A percentile compares a stretch with the other conserved stretches of the same genome.
phyloP scores from a whole-genome alignment of 2,113 vertebrate species.

The Lepidothrix coronata region DNA sequence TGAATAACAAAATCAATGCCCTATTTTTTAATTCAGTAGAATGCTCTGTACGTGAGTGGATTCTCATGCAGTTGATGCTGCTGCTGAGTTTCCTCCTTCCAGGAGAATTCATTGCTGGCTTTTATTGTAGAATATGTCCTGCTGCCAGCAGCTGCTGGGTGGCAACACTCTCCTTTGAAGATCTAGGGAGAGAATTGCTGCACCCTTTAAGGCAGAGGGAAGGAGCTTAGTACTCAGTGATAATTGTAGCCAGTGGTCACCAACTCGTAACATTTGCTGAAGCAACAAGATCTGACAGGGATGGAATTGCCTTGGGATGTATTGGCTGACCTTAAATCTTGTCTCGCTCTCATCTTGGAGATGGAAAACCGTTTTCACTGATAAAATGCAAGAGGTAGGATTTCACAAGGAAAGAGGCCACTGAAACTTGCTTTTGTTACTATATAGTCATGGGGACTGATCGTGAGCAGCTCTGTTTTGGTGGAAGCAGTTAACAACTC shows the following conservation, averaged over 20 bases:
- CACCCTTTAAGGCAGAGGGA: not conserved
- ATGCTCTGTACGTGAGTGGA: not conserved
- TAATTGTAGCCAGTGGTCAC: conserved; percentile 20
- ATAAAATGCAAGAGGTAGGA: not conserved
- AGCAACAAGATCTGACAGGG: not conserved
- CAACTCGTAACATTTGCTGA: not conserved
- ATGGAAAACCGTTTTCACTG: not conserved
- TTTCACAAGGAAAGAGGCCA: not conserved
- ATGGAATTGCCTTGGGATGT: not conserved
- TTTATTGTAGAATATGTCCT: not conserved
- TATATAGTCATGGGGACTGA: not conserved
- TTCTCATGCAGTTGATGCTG: not conserved
- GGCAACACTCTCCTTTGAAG: not conserved
- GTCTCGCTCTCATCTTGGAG: not conserved
- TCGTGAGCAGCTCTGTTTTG: not conserved
- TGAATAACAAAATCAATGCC: conserved; percentile 33
- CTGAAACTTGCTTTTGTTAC: not conserved
- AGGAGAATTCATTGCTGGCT: conserved; percentile 1
- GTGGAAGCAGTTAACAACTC: not conserved
- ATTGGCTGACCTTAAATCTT: not conserved
- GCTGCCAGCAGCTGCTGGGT: not conserved
- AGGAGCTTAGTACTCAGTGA: not conserved
- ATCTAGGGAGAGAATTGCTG: not conserved
- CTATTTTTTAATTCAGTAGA: conserved; percentile 30
- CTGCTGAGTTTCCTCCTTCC: not conserved